Evolutionary conservation across 2,113 vertebrate genomes (phyloP).

Genomic region (Trichechus manatus): DNA sequence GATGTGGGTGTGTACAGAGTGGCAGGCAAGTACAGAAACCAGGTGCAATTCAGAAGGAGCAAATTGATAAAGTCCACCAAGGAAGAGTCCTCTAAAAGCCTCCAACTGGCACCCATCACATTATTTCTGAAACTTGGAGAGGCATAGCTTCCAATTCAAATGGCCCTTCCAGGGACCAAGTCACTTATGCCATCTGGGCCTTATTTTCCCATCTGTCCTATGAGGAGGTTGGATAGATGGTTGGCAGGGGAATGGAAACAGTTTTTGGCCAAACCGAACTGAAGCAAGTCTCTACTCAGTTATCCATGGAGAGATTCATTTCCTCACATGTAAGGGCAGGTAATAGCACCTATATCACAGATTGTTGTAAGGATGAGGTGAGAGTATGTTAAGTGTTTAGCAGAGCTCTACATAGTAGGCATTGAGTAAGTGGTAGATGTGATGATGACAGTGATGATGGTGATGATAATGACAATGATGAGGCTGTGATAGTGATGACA

Average conservation of each 20-base stretch:
- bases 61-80: not conserved
- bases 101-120: not conserved
- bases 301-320: not conserved
- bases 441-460: not conserved
- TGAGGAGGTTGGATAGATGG: not conserved
- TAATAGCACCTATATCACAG: not conserved
- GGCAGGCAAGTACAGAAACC: not conserved
- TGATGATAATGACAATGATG: no score
- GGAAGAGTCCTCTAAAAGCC: not conserved
- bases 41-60: not conserved
- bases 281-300: not conserved
- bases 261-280: not conserved
- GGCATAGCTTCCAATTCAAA: not conserved
- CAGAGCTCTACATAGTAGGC: not conserved
- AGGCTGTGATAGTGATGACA: not conserved
- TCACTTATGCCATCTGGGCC: not conserved
- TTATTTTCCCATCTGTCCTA: not conserved
- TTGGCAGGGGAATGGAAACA: not conserved
- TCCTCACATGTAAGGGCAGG: not conserved
- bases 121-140: constrained; percentile 24
- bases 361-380: not conserved
- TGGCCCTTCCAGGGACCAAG: not conserved
- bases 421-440: not conserved
- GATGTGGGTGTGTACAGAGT: accelerated
- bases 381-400: not conserved